Conservation (phyloP, 1,140 invertebrate genomes). For the Hycleus phaleratus region DNA sequence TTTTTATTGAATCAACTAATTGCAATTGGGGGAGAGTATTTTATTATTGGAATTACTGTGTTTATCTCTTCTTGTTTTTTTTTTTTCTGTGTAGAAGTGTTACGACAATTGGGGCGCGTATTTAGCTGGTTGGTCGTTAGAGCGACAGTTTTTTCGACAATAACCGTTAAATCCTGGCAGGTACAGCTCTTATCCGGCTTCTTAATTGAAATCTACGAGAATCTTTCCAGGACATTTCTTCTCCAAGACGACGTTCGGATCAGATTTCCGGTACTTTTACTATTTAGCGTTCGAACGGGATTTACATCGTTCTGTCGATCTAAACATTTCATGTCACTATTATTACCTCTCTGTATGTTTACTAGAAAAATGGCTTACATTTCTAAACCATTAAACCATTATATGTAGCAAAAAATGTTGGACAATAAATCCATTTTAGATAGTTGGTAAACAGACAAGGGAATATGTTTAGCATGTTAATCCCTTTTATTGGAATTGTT, state of each 20-base stretch:
- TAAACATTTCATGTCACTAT: not conserved
- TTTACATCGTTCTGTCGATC: constrained; percentile 9
- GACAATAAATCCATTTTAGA: too few species aligned
- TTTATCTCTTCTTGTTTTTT: not conserved
- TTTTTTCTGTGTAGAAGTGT: not conserved
- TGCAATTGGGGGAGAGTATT: not conserved
- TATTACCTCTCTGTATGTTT: constrained; percentile 8
- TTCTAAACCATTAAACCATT: constrained; percentile 9
- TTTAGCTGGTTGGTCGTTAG: constrained; percentile 21
- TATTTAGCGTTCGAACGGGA: constrained; percentile 14
- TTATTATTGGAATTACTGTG: not conserved
- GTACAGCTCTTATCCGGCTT: constrained; percentile 21
- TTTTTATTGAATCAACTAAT: constrained; percentile 4
- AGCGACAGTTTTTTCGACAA: constrained; percentile 21
- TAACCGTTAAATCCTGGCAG: constrained; percentile 27
- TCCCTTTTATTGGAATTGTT: too few species aligned
- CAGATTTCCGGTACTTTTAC: constrained; percentile 21
- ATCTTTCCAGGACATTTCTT: constrained; percentile 22
- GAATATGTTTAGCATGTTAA: too few species aligned
- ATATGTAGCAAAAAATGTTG: too few species aligned
- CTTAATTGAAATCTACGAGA: constrained; percentile 26
- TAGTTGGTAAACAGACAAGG: too few species aligned
- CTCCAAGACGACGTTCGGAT: constrained; percentile 13
- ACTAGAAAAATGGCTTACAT: constrained; percentile 9
- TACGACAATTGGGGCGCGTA: constrained; percentile 1